phyloP scores from a whole-genome alignment of 2,797 vertebrate species.

The Thripadectes ignobilis region DNA sequence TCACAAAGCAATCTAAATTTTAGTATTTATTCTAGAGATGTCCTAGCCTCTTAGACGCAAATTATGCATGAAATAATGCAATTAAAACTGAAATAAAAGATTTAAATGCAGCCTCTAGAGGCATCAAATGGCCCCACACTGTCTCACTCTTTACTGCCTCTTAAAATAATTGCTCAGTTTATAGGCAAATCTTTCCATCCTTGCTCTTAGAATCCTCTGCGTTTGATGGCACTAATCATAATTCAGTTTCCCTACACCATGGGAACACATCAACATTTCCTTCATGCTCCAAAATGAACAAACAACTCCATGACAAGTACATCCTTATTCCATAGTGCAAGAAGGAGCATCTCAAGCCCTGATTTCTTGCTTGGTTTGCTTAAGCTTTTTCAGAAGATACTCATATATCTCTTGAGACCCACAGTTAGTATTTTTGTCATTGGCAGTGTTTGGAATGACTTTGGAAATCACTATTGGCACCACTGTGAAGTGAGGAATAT shows the following conservation, averaged over 20 bases:
- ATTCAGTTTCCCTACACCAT: background rate
- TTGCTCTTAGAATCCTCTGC: background rate
- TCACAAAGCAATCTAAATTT: constrained; percentile 50
- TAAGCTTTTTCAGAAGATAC: background rate
- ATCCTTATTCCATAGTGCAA: background rate
- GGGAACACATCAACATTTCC: background rate
- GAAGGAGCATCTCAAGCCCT: background rate
- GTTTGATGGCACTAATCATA: background rate
- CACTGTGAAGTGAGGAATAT: background rate
- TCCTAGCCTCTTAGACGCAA: constrained; percentile 49
- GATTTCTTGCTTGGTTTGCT: background rate
- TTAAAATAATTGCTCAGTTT: constrained; percentile 50
- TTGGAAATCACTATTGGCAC: background rate
- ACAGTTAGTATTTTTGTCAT: background rate
- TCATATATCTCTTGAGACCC: background rate
- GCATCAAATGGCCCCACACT: constrained; percentile 39
- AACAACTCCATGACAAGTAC: background rate
- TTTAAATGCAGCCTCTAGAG: constrained; percentile 53
- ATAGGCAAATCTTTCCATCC: constrained; percentile 36
- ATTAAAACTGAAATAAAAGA: constrained; percentile 62
- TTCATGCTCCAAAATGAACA: background rate
- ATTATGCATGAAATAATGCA: constrained; percentile 64
- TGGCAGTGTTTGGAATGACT: background rate
- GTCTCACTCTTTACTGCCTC: constrained; percentile 36
- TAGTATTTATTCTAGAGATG: constrained; percentile 47